Evolutionary conservation across 2,888 invertebrate genomes (phyloP), one percentile per base, ranked within the genome.

Genomic region (Andrena trimmerana): DNA sequence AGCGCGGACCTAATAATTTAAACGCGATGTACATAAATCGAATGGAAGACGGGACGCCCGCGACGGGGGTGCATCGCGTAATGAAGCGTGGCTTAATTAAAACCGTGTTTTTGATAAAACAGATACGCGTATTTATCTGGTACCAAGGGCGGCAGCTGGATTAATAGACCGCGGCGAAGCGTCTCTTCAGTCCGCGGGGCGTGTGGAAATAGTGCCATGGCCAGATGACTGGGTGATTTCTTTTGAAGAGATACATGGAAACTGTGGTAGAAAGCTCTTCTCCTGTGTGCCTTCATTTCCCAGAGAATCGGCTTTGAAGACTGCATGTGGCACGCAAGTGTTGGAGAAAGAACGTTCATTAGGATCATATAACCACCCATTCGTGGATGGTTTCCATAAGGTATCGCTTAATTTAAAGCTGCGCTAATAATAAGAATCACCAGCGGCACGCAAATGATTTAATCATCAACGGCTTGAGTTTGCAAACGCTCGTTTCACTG

Each of bases 61-160:
- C 60, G 42, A 13, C 33, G 29, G 36, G 33, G 57, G 20, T n/a
- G 10, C 52, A 24, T 52, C 36, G 2, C 48, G 24, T 16, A 33
- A 52, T 36, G 48, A 20, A 79, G 33, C 48, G 71, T 31, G 65
- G 62, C 72, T 81, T 81, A 81, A 81, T 81, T 81, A 79, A 81
- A 79, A 72, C 67, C 48, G 16, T 29, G 67, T 67, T 60, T 50
- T 72, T 63, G 48, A 57, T 57, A 72, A 67, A 72, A 79, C 80
- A 68, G 67, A 72, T 16, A 20, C 31, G 27, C 8, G 16, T 62
- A 71, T 80, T 80, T 63, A 66, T 80, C 79, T 31, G 52, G 42
- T 16, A 10, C 36, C 70, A 24, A 27, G 65, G 79, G 66, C 60
- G 29, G 33, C 27, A 54, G 54, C 33, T 48, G 54, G 72, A 79